Evolutionary conservation across 2,888 invertebrate species (phyloP).

Genomic region (Nomada flava): DNA sequence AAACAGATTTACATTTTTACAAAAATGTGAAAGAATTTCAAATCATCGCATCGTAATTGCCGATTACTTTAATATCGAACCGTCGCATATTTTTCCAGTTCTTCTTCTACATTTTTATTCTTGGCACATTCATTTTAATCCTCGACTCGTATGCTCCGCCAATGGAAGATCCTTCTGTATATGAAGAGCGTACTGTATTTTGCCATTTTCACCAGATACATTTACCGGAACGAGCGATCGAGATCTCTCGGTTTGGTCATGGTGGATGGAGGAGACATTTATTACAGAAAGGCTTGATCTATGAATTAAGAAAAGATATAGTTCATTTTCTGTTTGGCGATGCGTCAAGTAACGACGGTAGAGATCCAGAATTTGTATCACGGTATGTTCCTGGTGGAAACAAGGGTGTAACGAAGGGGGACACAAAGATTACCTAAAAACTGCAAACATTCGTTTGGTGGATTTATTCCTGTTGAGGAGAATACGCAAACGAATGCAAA

Average conservation of each 20-base stretch:
- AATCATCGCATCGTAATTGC: background rate
- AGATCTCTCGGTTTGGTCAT: constrained; percentile 30
- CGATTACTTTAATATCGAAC: background rate
- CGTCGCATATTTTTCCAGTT: constrained; percentile 58
- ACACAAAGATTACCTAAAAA: background rate
- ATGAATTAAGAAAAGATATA: constrained; percentile 24
- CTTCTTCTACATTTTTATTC: constrained; percentile 47
- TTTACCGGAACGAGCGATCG: constrained; percentile 58
- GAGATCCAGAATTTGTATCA: background rate
- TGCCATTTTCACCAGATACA: constrained; percentile 62
- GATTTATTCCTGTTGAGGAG: constrained; percentile 16
- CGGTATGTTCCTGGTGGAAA: background rate
- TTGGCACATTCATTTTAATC: constrained; percentile 62
- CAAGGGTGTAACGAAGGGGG: background rate
- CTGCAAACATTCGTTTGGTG: background rate
- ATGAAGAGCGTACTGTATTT: constrained; percentile 2
- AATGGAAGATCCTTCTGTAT: background rate
- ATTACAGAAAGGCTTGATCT: background rate
- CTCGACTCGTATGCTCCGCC: constrained; percentile 50
- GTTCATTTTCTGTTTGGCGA: constrained; percentile 53
- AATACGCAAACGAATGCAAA: constrained; percentile 38
- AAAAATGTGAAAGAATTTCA: background rate
- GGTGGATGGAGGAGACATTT: constrained; percentile 1
- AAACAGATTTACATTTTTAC: background rate
- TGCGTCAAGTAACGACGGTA: constrained; percentile 5